Base-by-base conservation (phyloP, 2,797 vertebrate species). In the Heterohyrax brucei region DNA sequence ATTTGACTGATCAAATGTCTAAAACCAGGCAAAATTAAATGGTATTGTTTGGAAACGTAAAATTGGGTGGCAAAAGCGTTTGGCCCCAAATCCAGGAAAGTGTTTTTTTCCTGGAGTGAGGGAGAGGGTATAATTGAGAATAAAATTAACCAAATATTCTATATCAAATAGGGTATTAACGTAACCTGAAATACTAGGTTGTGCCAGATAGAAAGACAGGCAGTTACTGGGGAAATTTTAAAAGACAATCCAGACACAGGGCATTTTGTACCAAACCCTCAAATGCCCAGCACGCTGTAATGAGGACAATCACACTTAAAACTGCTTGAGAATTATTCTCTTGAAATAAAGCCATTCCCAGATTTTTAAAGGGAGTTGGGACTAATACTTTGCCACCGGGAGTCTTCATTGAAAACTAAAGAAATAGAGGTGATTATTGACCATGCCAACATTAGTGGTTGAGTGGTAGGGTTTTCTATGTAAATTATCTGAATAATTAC, bases 391-490 rank as follows among this genome's bases (percentile, higher is more conserved):
- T 72, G 24, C 72, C 18, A 0, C 87, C 70, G 94, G 44, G 75
- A 50, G 44, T 66, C 70, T 77, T 72, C 81, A 66, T 33, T 73
- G 64, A 82, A 91, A 91, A 72, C 48, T 66, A 89, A 91, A 91
- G 62, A 56, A 87, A 84, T 10, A 64, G 50, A 87, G 75, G 86
- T 33, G 50, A 70, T 64, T 44, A 53, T 95, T 85, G 24, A 70
- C 82, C 39, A 62, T 92, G 88, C 66, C 18, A 59, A 7, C 53
- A 44, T 19, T 44, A 44, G n/a, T 10, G 5, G 28, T 62, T 8
- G 80, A 68, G 61, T 24, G 33, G 28, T 72, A 6, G 30, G 6
- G 4, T 44, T 92, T 87, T 80, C 87, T 70, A 28, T 18, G 68
- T 62, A 21, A 73, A 87, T 78, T 81, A 66, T 82, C 86, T 79